Evolutionary conservation across 2,888 invertebrate genomes (phyloP), one percentile per base, ranked within the genome.

Genomic region (Machimus atricapillus): DNA sequence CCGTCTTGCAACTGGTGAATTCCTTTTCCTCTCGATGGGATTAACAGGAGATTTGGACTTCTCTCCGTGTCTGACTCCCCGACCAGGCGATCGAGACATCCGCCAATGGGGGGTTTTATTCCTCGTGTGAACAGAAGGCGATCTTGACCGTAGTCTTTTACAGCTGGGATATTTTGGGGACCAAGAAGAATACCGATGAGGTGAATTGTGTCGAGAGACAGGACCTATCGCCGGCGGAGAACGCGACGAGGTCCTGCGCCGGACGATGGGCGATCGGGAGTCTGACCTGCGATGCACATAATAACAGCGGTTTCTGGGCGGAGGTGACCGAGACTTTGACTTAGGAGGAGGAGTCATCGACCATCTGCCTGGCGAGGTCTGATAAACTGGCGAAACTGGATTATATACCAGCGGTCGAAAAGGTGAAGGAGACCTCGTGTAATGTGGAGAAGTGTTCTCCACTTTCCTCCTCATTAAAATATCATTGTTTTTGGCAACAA

Each of bases 401-500:
- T 16, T 37, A 19, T 27, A 79, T 0, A 4, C 79, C n/a, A 1
- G 76, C 34, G 16, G 23, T n/a, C 37, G 16, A 31, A 34, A 34
- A 14, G 76, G 76, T 12, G 79, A 83, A 2, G 40, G 34, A 31
- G 56, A 79, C 9, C 58, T 31, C 31, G 31, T 46, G 40, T 83
- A 78, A 66, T 56, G 31, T 12, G 87, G 87, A 7, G 89, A 87
- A 9, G 87, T 34, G 27, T 86, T 88, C 74, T 87, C 88, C 1
- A 87, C 88, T 73, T 89, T 89, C 40, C 89, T 66, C 77, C 89
- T 87, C 86, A 88, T 88, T 31, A 89, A 86, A 19, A 89, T 89
- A 52, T 88, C 88, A 66, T 89, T 89, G 79, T 89, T 89, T 87
- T 89, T 86, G 0, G 87, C 87, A 5, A 89, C 89, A 87, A 89